These are phyloP conservation scores for Apistogramma diplotaenia DNA, from an alignment of 2,113 vertebrate genomes.

Conservation along the genomic window DNA sequence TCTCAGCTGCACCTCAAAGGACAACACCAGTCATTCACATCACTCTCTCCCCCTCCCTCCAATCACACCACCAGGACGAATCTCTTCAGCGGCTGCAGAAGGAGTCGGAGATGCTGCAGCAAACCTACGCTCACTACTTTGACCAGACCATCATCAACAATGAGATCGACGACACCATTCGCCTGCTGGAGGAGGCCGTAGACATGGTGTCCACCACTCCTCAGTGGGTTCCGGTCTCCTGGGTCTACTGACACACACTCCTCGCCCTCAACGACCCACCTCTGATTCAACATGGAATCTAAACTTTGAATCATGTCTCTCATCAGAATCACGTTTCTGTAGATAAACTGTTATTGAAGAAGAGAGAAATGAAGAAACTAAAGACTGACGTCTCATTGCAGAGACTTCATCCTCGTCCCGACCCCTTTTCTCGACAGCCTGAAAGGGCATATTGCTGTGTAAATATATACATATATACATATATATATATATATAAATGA, in stretches of 20 bases:
- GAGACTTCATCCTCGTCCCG: constrained; percentile 32
- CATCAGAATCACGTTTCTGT: constrained; percentile 52
- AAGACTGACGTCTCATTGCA: constrained; percentile 30
- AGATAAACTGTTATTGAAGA: constrained; percentile 51
- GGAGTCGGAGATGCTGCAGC: constrained; percentile 97
- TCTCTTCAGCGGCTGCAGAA: constrained; percentile 98
- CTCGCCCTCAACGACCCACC: neutral
- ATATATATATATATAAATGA: constrained; percentile 69
- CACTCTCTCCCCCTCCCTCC: neutral
- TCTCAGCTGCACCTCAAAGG: neutral
- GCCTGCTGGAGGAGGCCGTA: constrained; percentile 96
- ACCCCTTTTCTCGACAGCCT: too few relatives aligned
- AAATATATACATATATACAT: constrained; percentile 75
- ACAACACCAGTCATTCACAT: neutral
- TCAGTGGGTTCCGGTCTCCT: constrained; percentile 98
- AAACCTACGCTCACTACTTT: constrained; percentile 98
- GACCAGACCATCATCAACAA: constrained; percentile 99
- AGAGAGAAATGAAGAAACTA: constrained; percentile 36
- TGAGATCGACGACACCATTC: constrained; percentile 99
- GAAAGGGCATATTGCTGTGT: constrained; percentile 60
- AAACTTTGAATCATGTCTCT: constrained; percentile 18
- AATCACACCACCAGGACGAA: constrained; percentile 83
- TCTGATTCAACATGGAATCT: constrained; percentile 1
- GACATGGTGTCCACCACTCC: constrained; percentile 95
- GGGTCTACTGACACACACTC: constrained; percentile 88